Evolutionary conservation across 2,113 vertebrate genomes (phyloP), one percentile per base, ranked within the genome.

Genomic region (Phoenicopterus ruber): DNA sequence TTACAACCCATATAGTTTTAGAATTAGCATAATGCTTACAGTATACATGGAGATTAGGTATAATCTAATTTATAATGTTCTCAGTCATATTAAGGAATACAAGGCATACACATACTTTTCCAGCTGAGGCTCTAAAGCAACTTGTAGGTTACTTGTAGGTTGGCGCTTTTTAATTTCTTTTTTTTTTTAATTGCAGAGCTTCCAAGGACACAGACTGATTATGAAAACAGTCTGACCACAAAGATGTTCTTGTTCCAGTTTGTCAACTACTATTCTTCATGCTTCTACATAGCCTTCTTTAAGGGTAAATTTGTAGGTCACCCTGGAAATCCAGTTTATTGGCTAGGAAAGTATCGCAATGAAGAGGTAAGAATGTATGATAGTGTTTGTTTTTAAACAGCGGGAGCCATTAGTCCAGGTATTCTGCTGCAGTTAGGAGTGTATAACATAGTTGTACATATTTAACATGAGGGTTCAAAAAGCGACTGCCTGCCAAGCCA

Each of bases 221-320:
- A 99, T 88, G 99, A 99, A 97, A 99, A 99, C 96, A 99, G 99
- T 94, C 89, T 99, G 71, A 99, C 99, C 34, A 98, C 99, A 97
- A 99, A 99, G 98, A 99, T 99, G 99, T 99, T 99, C 97, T 98
- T 99, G 83, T 99, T 99, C 96, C 99, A 99, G 86, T 99, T 99
- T 65, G 99, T 99, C 97, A 99, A 99, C 98, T 99, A 99, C 90
- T 99, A 99, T 95, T 99, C 99, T 38, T 99, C 99, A 1, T 99
- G 99, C 82, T 99, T 99, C 98, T 99, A 99, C 95, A 99, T 99
- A 73, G 99, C 99, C 10, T 99, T 99, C 82, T 98, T 98, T 74
- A 99, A 99, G 97, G 99, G 99, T 76, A 99, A 99, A 97, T 98
- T 98, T 50, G 99, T 99, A 5, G 98, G 99, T 42, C 98, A 98